These are phyloP conservation scores for Metalampra italica DNA, from an alignment of 2,888 invertebrate genomes.

Conservation along the genomic window DNA sequence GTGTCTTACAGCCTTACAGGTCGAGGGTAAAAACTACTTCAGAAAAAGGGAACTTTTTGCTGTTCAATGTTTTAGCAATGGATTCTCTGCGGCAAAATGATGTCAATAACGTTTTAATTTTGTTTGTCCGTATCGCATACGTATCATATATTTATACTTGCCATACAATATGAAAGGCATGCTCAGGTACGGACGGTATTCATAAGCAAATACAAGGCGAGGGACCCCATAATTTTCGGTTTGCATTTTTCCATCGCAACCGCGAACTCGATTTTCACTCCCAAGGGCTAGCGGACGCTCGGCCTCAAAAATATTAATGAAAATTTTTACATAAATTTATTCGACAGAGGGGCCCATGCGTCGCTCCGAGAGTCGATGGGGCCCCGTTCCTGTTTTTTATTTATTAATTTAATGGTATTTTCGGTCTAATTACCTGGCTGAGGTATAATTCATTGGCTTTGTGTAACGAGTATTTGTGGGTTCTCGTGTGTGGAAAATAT, in stretches of 20 bases:
- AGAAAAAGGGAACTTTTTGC: slow-evolving; percentile 15
- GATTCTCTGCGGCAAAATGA: slow-evolving; percentile 26
- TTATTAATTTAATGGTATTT: slow-evolving; percentile 79
- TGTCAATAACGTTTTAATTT: slow-evolving; percentile 44
- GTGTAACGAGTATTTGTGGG: slow-evolving; percentile 59
- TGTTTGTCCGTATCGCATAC: slow-evolving; percentile 56
- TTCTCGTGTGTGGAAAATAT: slow-evolving; percentile 44
- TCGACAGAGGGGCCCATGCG: slow-evolving; percentile 71
- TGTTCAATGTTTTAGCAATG: slow-evolving; percentile 31
- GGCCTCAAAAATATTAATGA: slow-evolving; percentile 79
- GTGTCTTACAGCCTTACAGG: slow-evolving; percentile 44
- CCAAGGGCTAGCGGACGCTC: slow-evolving; percentile 66
- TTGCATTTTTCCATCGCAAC: slow-evolving; percentile 78
- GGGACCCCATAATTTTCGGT: slow-evolving; percentile 77
- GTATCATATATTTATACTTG: slow-evolving; percentile 58
- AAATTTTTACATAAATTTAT: slow-evolving; percentile 80
- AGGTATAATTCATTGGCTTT: slow-evolving; percentile 74
- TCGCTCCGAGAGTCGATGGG: slow-evolving; percentile 60
- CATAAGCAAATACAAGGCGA: slow-evolving; percentile 77
- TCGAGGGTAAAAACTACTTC: slow-evolving; percentile 36
- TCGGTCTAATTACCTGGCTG: slow-evolving; percentile 76
- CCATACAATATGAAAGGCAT: slow-evolving; percentile 36
- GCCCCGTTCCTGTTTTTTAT: slow-evolving; percentile 71
- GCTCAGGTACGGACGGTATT: slow-evolving; percentile 64
- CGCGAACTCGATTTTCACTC: slow-evolving; percentile 76